Conservation (phyloP, 1,140 invertebrate species). For the Drosophila sproati region DNA sequence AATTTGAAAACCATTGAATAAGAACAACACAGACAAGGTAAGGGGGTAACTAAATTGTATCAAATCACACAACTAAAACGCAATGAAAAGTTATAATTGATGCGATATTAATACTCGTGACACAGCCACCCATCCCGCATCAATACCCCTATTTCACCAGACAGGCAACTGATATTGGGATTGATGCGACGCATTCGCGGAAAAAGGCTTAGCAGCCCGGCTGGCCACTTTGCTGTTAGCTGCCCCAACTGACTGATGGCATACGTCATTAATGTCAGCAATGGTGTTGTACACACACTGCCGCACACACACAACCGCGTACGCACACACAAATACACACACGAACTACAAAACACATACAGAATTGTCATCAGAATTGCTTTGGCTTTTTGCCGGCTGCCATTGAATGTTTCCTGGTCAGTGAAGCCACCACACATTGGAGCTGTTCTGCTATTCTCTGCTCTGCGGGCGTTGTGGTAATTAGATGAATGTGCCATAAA, state of each 20-base stretch:
- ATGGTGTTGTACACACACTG: conserved; percentile 68
- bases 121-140: conserved; percentile 6
- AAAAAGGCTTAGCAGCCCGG: conserved; percentile 65
- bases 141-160: neutral
- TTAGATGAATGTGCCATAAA: conserved; percentile 82
- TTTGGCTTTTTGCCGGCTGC: conserved; percentile 63
- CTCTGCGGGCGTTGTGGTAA: conserved; percentile 72
- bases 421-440: conserved; percentile 10
- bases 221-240: neutral
- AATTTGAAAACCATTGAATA: conserved; percentile 35
- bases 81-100: conserved; percentile 77
- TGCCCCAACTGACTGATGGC: conserved; percentile 62
- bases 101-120: conserved; percentile 75
- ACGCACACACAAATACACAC: conserved; percentile 25
- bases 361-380: conserved; percentile 71
- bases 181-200: conserved; percentile 75
- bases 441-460: conserved; percentile 1
- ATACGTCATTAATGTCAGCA: conserved; percentile 79
- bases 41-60: conserved; percentile 46
- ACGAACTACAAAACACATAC: conserved; percentile 56
- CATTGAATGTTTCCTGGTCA: conserved; percentile 34
- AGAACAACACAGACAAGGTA: neutral
- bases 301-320: conserved; percentile 27
- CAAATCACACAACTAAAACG: conserved; percentile 61
- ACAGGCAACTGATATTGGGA: conserved; percentile 69